phyloP scores from a whole-genome alignment of 2,113 vertebrate species.

The Eurystomus gularis region DNA sequence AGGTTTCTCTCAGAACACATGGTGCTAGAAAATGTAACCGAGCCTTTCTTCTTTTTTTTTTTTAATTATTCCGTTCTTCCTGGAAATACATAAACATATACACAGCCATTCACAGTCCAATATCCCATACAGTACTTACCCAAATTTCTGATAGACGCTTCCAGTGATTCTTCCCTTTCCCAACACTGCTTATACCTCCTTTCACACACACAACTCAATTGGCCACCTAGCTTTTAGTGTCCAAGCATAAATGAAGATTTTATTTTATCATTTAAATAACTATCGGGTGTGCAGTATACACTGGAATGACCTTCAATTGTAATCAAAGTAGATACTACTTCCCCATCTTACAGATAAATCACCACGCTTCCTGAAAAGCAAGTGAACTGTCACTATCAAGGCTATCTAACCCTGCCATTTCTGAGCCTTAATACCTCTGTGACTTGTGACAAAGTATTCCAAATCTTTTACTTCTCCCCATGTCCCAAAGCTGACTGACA shows the following conservation, averaged over 20 bases:
- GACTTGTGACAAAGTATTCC: not conserved
- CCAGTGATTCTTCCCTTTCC: not conserved
- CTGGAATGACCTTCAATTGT: not conserved
- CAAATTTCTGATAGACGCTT: not conserved
- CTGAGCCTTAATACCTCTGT: not conserved
- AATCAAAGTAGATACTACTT: not conserved
- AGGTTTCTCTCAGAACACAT: not conserved
- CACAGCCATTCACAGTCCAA: not conserved
- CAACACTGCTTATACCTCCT: not conserved
- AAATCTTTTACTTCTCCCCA: not conserved
- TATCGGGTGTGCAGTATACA: not conserved
- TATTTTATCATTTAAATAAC: not conserved
- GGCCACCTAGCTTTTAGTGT: not conserved
- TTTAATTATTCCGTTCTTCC: not conserved
- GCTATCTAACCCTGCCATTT: not conserved
- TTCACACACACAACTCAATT: not conserved
- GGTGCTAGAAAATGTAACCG: not conserved
- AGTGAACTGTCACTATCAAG: not conserved
- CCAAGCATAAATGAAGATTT: not conserved
- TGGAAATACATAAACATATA: not conserved
- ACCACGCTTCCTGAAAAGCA: not conserved
- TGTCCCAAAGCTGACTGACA: not conserved
- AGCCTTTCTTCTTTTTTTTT: not conserved
- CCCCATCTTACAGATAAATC: not conserved
- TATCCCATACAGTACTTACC: not conserved